Evolutionary conservation across 1,140 invertebrate species (phyloP).

Genomic region (Drosophila prosaltans): DNA sequence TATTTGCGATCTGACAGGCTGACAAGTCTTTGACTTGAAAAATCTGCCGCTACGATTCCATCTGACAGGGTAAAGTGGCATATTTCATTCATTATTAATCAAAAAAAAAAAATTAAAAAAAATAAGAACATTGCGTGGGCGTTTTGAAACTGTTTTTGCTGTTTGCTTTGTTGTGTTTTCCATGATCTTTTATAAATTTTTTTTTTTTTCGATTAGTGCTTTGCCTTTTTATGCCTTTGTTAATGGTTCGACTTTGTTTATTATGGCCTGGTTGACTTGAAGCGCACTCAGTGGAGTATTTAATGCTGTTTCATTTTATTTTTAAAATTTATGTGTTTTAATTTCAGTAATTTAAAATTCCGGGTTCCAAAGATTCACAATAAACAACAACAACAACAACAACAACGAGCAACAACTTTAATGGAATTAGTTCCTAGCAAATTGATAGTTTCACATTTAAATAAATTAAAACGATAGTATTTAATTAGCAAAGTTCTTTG

Average conservation of each 20-base stretch:
- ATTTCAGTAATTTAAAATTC: constrained; percentile 57
- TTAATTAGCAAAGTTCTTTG: constrained; percentile 66
- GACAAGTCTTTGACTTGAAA: constrained; percentile 37
- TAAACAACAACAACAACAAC: background rate
- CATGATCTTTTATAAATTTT: constrained; percentile 23
- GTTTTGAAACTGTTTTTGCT: constrained; percentile 39
- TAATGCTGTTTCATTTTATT: constrained; percentile 48
- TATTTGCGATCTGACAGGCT: constrained; percentile 50
- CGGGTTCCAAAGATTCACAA: constrained; percentile 61
- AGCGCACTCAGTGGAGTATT: constrained; percentile 51
- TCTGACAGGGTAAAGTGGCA: constrained; percentile 39
- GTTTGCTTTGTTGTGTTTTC: constrained; percentile 11
- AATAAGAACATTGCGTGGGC: constrained; percentile 51
- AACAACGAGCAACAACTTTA: background rate
- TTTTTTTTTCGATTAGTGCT: constrained; percentile 53
- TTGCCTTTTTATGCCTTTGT: constrained; percentile 21
- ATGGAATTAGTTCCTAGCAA: constrained; percentile 53
- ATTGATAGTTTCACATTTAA: constrained; percentile 52
- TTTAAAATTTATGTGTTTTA: constrained; percentile 65
- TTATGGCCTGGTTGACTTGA: constrained; percentile 54
- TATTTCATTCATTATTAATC: constrained; percentile 56
- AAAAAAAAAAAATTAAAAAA: constrained; percentile 34
- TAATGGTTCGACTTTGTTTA: constrained; percentile 44
- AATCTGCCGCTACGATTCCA: background rate
- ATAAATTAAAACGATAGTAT: constrained; percentile 54